Base-by-base conservation (phyloP, 2,888 invertebrate genomes). In the Eurytoma adleriae region DNA sequence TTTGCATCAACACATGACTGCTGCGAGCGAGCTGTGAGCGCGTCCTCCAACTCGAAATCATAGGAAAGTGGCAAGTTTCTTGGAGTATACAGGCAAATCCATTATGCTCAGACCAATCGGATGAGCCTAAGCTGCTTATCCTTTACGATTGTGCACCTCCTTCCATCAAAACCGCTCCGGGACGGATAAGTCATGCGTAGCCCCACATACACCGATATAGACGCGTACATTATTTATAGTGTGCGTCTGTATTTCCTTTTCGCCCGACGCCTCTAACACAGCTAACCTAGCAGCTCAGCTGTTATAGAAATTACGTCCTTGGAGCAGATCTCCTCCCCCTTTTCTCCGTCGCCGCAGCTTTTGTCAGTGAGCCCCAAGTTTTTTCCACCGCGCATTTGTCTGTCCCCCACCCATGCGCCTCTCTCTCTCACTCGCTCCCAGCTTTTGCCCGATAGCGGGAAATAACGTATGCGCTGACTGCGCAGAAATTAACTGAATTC, bases 81-180 rank as follows among this genome's bases (percentile, higher is more conserved):
- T 24, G 56, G 20, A 62, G 20, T 59, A 27, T 62, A 76, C 68
- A 52, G 61, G 30, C 18, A 77, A 78, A 80, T 80, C 80, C 75
- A 82, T 82, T 80, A 82, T 80, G 66, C 79, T 77, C 76, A 73
- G 78, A 78, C 67, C 72, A 78, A 79, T 76, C 72, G 75, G 77
- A 82, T 80, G 76, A 82, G 80, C 77, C 74, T 82, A 80, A 82
- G 82, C 82, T 78, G 64, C 80, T 82, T 80, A 82, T 82, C 80
- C 80, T 73, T 80, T 80, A 80, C 78, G 78, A 82, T 64, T 77
- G 77, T 76, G 76, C 64, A 62, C 30, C 62, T 69, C 20, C 64
- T 59, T n/a, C 40, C 52, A 62, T 12, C 1, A n/a, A 12, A 16
- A 5, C 16, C 48, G 40, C n/a, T 64, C 48, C 59, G 13, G 52